Conservation (phyloP, 2,888 invertebrate species). For the Apocheima hispidaria region DNA sequence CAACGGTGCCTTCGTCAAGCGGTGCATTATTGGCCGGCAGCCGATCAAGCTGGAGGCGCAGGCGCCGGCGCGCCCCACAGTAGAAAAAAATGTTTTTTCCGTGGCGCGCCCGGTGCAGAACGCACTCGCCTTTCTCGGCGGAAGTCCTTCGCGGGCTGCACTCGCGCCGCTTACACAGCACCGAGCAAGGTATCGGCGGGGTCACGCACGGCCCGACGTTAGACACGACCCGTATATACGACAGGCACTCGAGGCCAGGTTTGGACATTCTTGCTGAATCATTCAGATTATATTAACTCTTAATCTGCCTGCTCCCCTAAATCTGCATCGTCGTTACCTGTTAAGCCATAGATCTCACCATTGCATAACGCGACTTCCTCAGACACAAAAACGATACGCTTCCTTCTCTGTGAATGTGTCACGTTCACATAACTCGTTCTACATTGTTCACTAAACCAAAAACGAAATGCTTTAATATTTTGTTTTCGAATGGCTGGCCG, state of each 20-base stretch:
- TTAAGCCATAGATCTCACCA: neutral
- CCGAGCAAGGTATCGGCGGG: constrained; percentile 12
- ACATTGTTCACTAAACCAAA: constrained; percentile 3
- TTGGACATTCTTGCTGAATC: constrained; percentile 11
- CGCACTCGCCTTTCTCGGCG: constrained; percentile 8
- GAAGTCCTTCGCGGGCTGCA: constrained; percentile 12
- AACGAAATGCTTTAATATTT: constrained; percentile 1
- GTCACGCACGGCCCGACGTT: constrained; percentile 4
- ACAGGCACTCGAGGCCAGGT: constrained; percentile 11
- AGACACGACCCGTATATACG: constrained; percentile 14
- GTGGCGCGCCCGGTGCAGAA: neutral
- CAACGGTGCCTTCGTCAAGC: neutral
- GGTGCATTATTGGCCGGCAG: neutral
- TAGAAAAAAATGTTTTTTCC: too few relatives aligned
- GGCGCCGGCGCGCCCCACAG: too few relatives aligned
- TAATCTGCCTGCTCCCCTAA: neutral
- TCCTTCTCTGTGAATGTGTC: neutral
- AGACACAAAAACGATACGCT: neutral
- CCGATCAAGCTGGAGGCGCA: neutral
- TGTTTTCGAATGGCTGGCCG: constrained; percentile 3
- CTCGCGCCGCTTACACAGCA: constrained; percentile 3
- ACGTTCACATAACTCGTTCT: constrained; percentile 3
- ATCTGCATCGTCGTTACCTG: neutral
- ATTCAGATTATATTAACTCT: neutral
- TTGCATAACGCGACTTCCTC: constrained; percentile 6